These are phyloP conservation scores for Dynastes tityus DNA, from an alignment of 2,888 invertebrate genomes.

Conservation along the genomic window DNA sequence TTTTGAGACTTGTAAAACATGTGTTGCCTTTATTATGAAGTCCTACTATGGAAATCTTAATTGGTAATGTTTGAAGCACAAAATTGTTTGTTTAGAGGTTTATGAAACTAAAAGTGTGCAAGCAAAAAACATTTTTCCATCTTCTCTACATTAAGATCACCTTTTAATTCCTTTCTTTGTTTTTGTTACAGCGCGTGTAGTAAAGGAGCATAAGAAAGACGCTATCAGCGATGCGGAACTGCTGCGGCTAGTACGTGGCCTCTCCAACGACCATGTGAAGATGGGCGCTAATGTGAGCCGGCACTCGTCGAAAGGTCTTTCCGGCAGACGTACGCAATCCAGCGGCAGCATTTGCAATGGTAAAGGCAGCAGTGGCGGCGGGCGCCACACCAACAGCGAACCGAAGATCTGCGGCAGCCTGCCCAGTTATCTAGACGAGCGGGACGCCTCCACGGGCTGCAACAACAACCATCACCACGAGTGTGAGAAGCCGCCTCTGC, in stretches of 20 bases:
- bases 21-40: no score
- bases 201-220: slow-evolving; percentile 53
- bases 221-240: slow-evolving; percentile 71
- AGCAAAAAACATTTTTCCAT: neutral
- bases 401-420: slow-evolving; percentile 74
- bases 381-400: slow-evolving; percentile 61
- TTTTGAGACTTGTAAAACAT: no score
- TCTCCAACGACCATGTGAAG: slow-evolving; percentile 71
- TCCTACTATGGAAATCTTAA: no score
- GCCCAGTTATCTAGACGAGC: slow-evolving; percentile 80
- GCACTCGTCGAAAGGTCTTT: slow-evolving; percentile 80
- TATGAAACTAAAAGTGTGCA: no score
- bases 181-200: slow-evolving; percentile 51
- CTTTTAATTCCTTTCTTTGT: neutral
- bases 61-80: no score
- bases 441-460: slow-evolving; percentile 69
- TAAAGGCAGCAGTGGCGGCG: slow-evolving; percentile 57
- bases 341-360: slow-evolving; percentile 83
- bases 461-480: slow-evolving; percentile 67
- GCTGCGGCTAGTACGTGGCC: slow-evolving; percentile 65
- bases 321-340: slow-evolving; percentile 81
- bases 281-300: slow-evolving; percentile 88
- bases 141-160: neutral
- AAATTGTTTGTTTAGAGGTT: no score
- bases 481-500: slow-evolving; percentile 64